A percentile compares a stretch with the other conserved stretches of the same genome.
Conservation (phyloP, 2,888 invertebrate species). For the Anagyrus pseudococci region DNA sequence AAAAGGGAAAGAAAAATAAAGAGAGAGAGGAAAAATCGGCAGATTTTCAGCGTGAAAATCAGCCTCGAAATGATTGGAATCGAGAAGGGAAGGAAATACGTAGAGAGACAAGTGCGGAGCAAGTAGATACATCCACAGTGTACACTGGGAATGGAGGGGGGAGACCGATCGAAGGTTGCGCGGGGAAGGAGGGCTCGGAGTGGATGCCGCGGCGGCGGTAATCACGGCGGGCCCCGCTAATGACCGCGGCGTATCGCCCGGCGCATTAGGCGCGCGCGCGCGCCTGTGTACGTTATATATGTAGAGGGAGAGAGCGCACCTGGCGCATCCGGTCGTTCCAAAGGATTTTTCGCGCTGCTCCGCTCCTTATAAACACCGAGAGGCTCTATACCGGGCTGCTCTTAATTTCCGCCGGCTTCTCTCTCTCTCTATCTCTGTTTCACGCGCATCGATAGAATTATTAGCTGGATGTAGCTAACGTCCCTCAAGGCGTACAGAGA, state of each 20-base stretch:
- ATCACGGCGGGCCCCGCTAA: constrained; percentile 36
- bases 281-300: too few species aligned
- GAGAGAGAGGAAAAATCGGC: background rate
- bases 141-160: too few species aligned
- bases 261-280: constrained; percentile 18
- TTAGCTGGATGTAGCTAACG: too few species aligned
- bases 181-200: background rate
- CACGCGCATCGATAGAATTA: too few species aligned
- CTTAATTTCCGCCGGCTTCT: constrained; percentile 8
- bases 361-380: too few species aligned
- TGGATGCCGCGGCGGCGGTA: constrained; percentile 24
- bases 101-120: background rate
- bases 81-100: too few species aligned
- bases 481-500: too few species aligned
- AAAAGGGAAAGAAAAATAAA: too few species aligned
- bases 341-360: background rate
- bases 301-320: too few species aligned
- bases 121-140: too few species aligned
- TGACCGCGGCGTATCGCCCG: constrained; percentile 21
- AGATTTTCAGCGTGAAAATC: constrained; percentile 6
- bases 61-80: constrained; percentile 2
- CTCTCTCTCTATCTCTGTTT: background rate
- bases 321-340: constrained; percentile 4
- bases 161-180: background rate
- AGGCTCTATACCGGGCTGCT: constrained; percentile 19